Evolutionary conservation across 1,140 invertebrate genomes (phyloP), one percentile per base, ranked within the genome.

Genomic region (Trichomalopsis sarcophagae): DNA sequence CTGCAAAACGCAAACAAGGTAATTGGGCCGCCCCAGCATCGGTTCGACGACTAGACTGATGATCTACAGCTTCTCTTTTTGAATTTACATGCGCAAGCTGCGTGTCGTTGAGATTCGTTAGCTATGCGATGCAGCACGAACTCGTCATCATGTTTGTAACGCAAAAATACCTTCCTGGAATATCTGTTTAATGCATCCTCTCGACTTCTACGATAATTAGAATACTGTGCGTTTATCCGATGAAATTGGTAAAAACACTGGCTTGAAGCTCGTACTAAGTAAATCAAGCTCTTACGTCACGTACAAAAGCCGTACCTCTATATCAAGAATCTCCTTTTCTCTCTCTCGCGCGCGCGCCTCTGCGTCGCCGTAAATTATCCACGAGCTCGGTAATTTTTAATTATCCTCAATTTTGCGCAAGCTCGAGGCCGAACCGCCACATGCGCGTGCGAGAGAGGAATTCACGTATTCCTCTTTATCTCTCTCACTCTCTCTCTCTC

Each of bases 1-100:
- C 89, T 94, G 88, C 92, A 94, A 87, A 91, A 89, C 78, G 86
- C 91, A 75, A 93, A 91, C 88, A 92, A 92, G 92, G 92, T 93
- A 82, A 62, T 62, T 62, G 55, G 55, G 2, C 55, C 55, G 21
- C 40, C 9, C 40, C 55, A 62, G 55, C 55, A 36, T 36, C 33
- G n/a, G 17, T n/a, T 62, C 21, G 21, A 62, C 55, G 55, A 62
- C 55, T 21, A 62, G 17, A n/a, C 55, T 21, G 55, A 62, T 62
- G 17, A n/a, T 17, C 47, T 44, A 1, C 47, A 17, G 47, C 47
- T 50, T 14, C 23, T 36, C 27, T 33, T 30, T 17, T 14, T 73
- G n/a, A 9, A 36, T 36, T 13, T 36, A 55, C 10, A 77, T 10
- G 47, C 47, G 47, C 13, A 50, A 50, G 17, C 55, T 62, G 55